Evolutionary conservation across 2,797 vertebrate genomes (phyloP).

Genomic region (Halcyon leucocephala): DNA sequence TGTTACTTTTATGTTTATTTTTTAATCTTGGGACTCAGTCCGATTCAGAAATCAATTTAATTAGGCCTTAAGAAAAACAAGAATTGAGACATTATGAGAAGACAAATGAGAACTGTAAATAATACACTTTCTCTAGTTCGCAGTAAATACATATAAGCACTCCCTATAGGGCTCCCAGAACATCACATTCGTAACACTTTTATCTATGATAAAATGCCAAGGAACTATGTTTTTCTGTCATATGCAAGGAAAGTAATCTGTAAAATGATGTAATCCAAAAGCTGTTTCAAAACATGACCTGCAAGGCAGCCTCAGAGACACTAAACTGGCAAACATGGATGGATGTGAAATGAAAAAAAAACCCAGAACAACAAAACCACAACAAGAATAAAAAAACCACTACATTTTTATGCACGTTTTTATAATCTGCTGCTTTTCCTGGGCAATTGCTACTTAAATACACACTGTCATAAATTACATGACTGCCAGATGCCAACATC

Average conservation of each 20-base stretch:
- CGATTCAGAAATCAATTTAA: background rate
- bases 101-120: background rate
- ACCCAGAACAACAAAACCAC: background rate
- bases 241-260: background rate
- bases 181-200: background rate
- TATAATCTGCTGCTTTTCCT: slow-evolving; percentile 6
- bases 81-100: background rate
- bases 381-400: background rate
- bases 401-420: background rate
- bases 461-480: background rate
- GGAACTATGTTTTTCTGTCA: background rate
- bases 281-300: background rate
- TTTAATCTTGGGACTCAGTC: background rate
- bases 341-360: background rate
- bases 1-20: background rate
- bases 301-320: background rate
- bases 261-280: background rate
- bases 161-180: background rate
- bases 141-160: background rate
- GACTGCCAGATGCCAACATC: background rate
- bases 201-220: background rate
- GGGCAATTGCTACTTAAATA: slow-evolving; percentile 16
- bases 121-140: background rate
- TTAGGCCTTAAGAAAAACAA: background rate
- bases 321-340: background rate